Base-by-base conservation (phyloP, 1,140 invertebrate species). In the Monochamus saltuarius region DNA sequence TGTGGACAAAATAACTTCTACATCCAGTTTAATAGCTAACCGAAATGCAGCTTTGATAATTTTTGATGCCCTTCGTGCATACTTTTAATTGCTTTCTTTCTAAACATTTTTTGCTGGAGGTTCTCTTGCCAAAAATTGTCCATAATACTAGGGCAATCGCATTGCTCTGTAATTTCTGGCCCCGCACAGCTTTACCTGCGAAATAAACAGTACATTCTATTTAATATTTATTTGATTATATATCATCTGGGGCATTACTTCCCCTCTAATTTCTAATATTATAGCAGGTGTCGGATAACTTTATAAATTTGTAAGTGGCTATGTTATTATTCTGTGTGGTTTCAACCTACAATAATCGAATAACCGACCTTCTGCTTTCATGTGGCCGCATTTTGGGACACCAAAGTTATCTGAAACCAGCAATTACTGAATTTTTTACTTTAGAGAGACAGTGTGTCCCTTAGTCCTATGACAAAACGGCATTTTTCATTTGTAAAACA, bases 251-350 rank as follows among this genome's bases (percentile, higher is more conserved):
- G 14, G 40, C 39, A 54, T 54, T 54, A 54, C 51, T 40, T 54
- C 51, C 51, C 34, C 51, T 29, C 51, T 54, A 54, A 54, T 54
- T 54, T 54, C 51, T 54, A 54, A 54, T 14, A 54, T 54, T 54
- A 54, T 38, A 17, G 51, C 51, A 54, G 51, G 51, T 54, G 51
- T 34, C 51, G 51, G 51, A 54, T 54, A 54, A 54, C 51, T 54
- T 54, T 40, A 54, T 54, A 22, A 54, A 54, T 54, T 54, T 54
- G 37, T 17, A 40, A 39, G 40, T 29, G 22, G 2, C 38, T 54
- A 14, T 54, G 13, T 54, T 40, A 54, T 54, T 54, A 54, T 54
- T 14, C 17, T 51, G 22, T 14, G 35, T 14, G 49, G 49, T 51
- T 34, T 37, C 51, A 39, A 19, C 51, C 51, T 54, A 54, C 51